These are phyloP conservation scores for Teinopalpus imperialis DNA, from an alignment of 2,888 invertebrate species.

Conservation along the genomic window DNA sequence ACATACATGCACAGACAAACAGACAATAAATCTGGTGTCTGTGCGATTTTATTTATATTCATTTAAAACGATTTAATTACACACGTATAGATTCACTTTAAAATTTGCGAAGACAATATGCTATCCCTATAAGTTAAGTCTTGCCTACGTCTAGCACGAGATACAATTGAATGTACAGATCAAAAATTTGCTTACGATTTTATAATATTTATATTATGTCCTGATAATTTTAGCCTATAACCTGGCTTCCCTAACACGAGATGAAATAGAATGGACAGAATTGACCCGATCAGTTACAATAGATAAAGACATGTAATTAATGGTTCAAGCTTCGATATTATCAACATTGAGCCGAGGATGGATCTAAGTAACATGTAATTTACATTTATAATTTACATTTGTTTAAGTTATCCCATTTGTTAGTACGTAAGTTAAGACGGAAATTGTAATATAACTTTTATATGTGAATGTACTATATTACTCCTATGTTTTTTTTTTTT, in stretches of 20 bases:
- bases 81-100: too few relatives aligned
- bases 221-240: neutral
- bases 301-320: slow-evolving; percentile 14
- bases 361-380: neutral
- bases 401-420: neutral
- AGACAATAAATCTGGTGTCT: too few relatives aligned
- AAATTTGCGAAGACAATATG: too few relatives aligned
- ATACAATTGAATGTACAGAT: too few relatives aligned
- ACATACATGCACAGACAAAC: too few relatives aligned
- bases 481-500: too few relatives aligned
- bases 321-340: slow-evolving; percentile 1
- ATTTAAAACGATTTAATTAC: too few relatives aligned
- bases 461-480: too few relatives aligned
- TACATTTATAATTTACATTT: neutral
- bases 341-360: neutral
- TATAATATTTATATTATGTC: neutral
- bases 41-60: too few relatives aligned
- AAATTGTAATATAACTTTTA: neutral
- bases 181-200: too few relatives aligned
- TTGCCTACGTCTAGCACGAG: too few relatives aligned
- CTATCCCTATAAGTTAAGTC: too few relatives aligned
- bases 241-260: neutral
- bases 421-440: neutral
- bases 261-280: slow-evolving; percentile 11
- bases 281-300: slow-evolving; percentile 6